Evolutionary conservation across 2,888 invertebrate species (phyloP).

Genomic region (Chymomyza procnemis): DNA sequence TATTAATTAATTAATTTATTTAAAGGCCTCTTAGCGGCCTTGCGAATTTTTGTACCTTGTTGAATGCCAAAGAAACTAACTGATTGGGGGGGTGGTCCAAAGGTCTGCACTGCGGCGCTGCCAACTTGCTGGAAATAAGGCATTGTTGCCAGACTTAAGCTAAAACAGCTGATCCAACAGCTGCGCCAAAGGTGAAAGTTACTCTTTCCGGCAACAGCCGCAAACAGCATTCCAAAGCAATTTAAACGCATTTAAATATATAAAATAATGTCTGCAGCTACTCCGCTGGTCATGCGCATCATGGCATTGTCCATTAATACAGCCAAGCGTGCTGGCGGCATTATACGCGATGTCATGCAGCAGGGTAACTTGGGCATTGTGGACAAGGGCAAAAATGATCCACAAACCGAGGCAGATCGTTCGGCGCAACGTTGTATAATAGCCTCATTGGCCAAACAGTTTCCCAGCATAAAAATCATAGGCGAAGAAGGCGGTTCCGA

Average conservation of each 20-base stretch:
- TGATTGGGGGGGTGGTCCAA: constrained; percentile 62
- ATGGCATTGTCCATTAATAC: constrained; percentile 80
- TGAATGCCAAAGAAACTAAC: constrained; percentile 35
- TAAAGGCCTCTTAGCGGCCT: background rate
- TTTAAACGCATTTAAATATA: background rate
- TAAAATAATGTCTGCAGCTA: constrained; percentile 35
- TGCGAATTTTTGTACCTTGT: constrained; percentile 11
- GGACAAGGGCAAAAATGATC: constrained; percentile 95
- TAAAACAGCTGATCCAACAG: background rate
- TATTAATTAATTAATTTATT: constrained; percentile 4
- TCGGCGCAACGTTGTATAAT: constrained; percentile 96
- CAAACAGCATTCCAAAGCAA: background rate
- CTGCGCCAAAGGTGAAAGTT: background rate
- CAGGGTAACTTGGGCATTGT: constrained; percentile 94
- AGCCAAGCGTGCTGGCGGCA: constrained; percentile 90
- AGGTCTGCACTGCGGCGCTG: constrained; percentile 59
- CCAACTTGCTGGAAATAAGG: constrained; percentile 20
- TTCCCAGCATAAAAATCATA: constrained; percentile 90
- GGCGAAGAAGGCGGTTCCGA: constrained; percentile 91
- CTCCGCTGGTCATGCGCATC: constrained; percentile 74
- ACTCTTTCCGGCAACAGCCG: background rate
- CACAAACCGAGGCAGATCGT: constrained; percentile 98
- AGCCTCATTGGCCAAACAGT: constrained; percentile 89
- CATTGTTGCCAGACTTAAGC: background rate
- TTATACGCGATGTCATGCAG: constrained; percentile 93